Conservation (phyloP, 64 coral and sea anemone genomes). For the Dendrophyllia cribrosa region DNA sequence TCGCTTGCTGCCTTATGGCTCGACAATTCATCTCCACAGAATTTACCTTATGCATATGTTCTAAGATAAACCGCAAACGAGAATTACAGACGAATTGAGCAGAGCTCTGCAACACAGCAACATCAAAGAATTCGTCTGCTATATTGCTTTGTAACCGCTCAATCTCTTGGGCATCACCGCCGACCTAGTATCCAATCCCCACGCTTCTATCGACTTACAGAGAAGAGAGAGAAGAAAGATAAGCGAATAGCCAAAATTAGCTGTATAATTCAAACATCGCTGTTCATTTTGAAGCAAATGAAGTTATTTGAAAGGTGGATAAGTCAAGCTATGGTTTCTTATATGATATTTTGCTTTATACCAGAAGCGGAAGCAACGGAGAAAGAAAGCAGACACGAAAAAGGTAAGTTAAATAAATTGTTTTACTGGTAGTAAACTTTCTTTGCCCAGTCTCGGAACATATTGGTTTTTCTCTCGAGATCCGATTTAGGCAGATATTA, state of each 20-base stretch:
- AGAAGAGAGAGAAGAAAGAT: not conserved
- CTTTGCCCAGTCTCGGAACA: too few species aligned
- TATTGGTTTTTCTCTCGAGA: too few species aligned
- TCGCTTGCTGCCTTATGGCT: not conserved
- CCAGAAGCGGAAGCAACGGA: not conserved
- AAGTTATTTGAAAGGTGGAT: not conserved
- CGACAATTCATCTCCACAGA: not conserved
- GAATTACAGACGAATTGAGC: not conserved
- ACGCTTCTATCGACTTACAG: not conserved
- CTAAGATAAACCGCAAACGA: not conserved
- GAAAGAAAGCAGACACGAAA: not conserved
- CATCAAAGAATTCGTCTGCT: not conserved
- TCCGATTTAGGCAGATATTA: too few species aligned
- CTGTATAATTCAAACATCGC: too few species aligned
- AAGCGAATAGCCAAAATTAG: too few species aligned
- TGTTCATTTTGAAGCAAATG: not conserved
- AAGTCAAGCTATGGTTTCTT: not conserved
- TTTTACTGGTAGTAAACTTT: too few species aligned
- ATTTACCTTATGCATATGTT: not conserved
- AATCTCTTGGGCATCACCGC: not conserved
- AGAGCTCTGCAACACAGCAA: not conserved
- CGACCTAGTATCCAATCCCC: not conserved
- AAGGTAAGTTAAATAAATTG: not conserved
- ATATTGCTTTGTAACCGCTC: conserved; percentile 38
- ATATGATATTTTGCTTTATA: not conserved